Evolutionary conservation across 2,797 vertebrate species (phyloP).

Genomic region (Etheostoma nigrum): DNA sequence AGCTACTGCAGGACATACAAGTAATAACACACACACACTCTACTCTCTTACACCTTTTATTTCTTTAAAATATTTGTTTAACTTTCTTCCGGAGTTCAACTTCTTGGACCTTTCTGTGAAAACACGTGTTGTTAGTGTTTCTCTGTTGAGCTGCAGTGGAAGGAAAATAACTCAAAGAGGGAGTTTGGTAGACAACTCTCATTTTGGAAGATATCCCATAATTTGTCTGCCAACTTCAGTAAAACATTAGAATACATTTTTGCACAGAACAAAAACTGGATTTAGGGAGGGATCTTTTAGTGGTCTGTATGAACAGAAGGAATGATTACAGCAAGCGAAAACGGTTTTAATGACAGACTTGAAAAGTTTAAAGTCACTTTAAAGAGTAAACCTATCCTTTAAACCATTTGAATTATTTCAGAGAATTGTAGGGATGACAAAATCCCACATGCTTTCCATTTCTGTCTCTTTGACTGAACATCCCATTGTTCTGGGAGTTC

Average conservation of each 20-base stretch:
- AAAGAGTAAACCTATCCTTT: neutral
- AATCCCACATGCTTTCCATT: neutral
- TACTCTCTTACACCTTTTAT: neutral
- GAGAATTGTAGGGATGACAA: neutral
- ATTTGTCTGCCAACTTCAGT: neutral
- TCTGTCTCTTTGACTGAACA: conserved; percentile 31
- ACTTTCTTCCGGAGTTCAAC: conserved; percentile 21
- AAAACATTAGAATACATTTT: neutral
- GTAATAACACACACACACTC: conserved; percentile 72
- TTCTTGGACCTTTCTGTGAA: neutral
- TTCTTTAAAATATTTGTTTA: conserved; percentile 6
- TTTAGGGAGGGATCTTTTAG: neutral
- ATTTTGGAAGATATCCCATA: neutral
- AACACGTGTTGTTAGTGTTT: neutral
- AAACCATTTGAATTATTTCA: conserved; percentile 1
- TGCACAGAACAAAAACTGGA: neutral
- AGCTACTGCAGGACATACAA: conserved; percentile 96
- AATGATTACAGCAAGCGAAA: neutral
- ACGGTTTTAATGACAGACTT: neutral
- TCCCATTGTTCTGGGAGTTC: conserved; percentile 16
- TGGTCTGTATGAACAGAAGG: neutral
- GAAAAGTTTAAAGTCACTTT: neutral
- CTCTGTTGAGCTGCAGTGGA: conserved; percentile 3
- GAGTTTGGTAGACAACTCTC: no score
- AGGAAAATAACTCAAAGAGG: neutral